Conservation (phyloP, 1,140 invertebrate species). For the Belonocnema kinseyi region DNA sequence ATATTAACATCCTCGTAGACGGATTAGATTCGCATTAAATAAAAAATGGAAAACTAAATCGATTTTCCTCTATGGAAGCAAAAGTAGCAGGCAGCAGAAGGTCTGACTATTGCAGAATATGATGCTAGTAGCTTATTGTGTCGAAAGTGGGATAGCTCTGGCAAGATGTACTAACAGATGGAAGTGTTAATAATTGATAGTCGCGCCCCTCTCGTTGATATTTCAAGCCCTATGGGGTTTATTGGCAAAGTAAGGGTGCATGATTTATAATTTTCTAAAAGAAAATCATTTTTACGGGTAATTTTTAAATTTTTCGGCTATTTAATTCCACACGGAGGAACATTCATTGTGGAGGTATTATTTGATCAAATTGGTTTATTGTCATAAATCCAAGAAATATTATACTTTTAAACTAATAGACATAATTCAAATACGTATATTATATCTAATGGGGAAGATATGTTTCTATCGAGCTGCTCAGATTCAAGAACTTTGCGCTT, state of each 20-base stretch:
- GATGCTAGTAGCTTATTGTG: slow-evolving; percentile 58
- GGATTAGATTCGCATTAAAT: not conserved
- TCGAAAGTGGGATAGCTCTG: slow-evolving; percentile 21
- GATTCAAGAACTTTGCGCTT: too few relatives aligned
- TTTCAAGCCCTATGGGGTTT: slow-evolving; percentile 34
- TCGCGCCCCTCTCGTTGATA: slow-evolving; percentile 65
- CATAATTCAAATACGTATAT: slow-evolving; percentile 11
- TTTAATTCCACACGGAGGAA: too few relatives aligned
- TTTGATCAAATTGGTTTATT: too few relatives aligned
- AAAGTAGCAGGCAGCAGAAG: not conserved
- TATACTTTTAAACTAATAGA: too few relatives aligned
- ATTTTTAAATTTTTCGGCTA: too few relatives aligned
- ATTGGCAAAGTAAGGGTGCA: not conserved
- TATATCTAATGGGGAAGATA: slow-evolving; percentile 40
- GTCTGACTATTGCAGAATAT: slow-evolving; percentile 43
- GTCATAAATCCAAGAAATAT: too few relatives aligned
- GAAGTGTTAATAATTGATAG: slow-evolving; percentile 73
- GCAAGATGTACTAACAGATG: slow-evolving; percentile 70
- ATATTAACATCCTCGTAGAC: too few relatives aligned
- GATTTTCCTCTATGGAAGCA: not conserved
- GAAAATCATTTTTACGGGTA: too few relatives aligned
- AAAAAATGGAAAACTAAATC: not conserved
- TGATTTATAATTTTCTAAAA: not conserved
- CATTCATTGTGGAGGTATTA: too few relatives aligned
- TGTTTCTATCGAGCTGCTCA: too few relatives aligned